Evolutionary conservation across 2,888 invertebrate species (phyloP), one percentile per base, ranked within the genome.

Genomic region (Electrophaes corylata): DNA sequence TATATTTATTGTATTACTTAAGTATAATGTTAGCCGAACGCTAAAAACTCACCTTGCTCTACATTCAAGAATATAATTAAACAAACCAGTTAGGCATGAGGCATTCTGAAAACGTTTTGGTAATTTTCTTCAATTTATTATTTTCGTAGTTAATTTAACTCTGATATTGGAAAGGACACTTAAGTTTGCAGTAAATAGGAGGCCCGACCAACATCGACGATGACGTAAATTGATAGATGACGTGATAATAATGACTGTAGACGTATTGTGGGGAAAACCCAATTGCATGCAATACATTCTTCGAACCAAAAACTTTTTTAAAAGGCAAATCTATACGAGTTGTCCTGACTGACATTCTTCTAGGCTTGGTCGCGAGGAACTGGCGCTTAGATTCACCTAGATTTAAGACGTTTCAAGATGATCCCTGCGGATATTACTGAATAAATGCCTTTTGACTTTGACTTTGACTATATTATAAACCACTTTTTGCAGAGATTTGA

Each of bases 1-100:
- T 82, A 80, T 85, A 84, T 84, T 87, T 84, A 79, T 81, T 84
- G 83, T 86, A 84, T 84, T 35, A 29, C 1, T 5, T 4, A 29
- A 29, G 3, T 83, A 83, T 78, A 82, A 81, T 84, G 78, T 83
- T 79, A 84, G 76, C 83, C 81, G 82, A 84, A 80, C 84, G 78
- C 78, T 40, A 40, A 49, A 40, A 49, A 79, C 74, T 79, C 81
- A 83, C 89, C 89, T 88, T 87, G 87, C 81, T 83, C 88, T 61
- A 86, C 81, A 85, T 88, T 81, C 73, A 72, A 81, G 79, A 86
- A 84, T 82, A 83, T 81, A 86, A 84, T 84, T 82, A 82, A 82
- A 49, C 49, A 48, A 35, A 43, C 35, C 23, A 49, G 44, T 49
- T 53, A 52, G 44, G 40, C 46, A 53, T 39, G 31, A 48, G 47